phyloP scores from a whole-genome alignment of 2,797 vertebrate species.

The Iguana delicatissima region DNA sequence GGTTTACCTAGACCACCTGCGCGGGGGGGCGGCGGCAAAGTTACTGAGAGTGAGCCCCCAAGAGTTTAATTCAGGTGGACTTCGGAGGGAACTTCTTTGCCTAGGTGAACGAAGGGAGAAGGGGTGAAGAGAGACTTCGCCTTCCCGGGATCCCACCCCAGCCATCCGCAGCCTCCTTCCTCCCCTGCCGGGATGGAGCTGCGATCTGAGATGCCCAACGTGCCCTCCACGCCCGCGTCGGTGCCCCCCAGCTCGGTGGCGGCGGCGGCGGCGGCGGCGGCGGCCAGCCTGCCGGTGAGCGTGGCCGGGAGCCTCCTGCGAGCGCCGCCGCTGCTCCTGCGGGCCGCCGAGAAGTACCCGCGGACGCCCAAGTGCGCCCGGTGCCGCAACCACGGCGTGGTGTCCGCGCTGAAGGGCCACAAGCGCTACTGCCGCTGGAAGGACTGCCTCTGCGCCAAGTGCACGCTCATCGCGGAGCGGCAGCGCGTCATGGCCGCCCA shows the following conservation, averaged over 20 bases:
- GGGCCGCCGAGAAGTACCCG: conserved; percentile 95
- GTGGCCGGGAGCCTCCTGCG: conserved; percentile 90
- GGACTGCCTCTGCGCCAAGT: conserved; percentile 98
- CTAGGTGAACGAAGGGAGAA: too few species aligned
- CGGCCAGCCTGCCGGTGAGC: conserved; percentile 90
- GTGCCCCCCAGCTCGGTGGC: conserved; percentile 82
- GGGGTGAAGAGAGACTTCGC: not conserved
- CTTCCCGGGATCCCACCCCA: not conserved
- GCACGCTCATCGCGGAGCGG: conserved; percentile 95
- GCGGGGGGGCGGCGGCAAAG: not conserved
- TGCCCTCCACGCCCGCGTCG: conserved; percentile 78
- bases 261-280: conserved; percentile 76
- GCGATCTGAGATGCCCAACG: conserved; percentile 87
- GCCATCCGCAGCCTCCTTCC: too few species aligned
- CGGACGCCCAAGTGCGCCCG: conserved; percentile 98
- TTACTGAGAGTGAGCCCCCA: not conserved
- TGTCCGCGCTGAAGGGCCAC: conserved; percentile 97
- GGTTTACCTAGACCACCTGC: too few species aligned
- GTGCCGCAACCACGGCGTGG: conserved; percentile 96
- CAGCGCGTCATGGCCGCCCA: conserved; percentile 98
- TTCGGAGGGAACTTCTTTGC: not conserved
- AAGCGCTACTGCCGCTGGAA: conserved; percentile 99
- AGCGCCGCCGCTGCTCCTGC: conserved; percentile 90
- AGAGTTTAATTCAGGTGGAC: not conserved
- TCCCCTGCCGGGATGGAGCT: conserved; percentile 86